Percentiles rank a stretch among this genome's conserved stretches.
Evolutionary conservation across 2,113 vertebrate species (phyloP).

Genomic region (Calyptommatus sinebrachiatus): DNA sequence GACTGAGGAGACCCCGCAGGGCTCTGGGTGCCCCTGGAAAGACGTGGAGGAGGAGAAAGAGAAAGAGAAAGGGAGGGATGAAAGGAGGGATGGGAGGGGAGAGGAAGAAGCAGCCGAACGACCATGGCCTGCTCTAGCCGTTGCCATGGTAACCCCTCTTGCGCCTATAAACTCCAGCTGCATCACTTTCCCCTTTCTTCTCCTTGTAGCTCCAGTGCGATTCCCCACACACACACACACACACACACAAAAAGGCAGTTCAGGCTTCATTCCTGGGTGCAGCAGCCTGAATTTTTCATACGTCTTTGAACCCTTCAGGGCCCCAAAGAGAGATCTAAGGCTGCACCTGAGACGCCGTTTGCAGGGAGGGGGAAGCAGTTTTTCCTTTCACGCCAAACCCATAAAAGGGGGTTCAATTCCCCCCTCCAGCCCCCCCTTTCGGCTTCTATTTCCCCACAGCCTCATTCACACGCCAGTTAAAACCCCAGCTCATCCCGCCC

Average conservation of each 20-base stretch:
- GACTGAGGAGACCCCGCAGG: neutral
- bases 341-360: too few relatives aligned
- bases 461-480: neutral
- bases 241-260: neutral
- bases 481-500: neutral
- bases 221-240: neutral
- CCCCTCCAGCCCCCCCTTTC: too few relatives aligned
- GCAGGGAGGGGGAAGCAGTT: too few relatives aligned
- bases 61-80: neutral
- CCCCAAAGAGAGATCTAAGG: too few relatives aligned
- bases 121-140: constrained; percentile 9
- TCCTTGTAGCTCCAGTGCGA: neutral
- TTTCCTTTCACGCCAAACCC: neutral
- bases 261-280: neutral
- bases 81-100: too few relatives aligned
- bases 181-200: neutral
- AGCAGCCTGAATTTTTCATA: too few relatives aligned
- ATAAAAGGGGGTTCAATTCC: neutral
- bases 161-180: constrained; percentile 18
- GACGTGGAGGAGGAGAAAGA: neutral
- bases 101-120: neutral
- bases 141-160: constrained; percentile 47
- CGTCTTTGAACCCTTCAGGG: neutral
- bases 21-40: neutral
- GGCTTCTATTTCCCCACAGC: neutral